Base-by-base conservation (phyloP, 2,113 vertebrate species). In the Nesoenas mayeri region DNA sequence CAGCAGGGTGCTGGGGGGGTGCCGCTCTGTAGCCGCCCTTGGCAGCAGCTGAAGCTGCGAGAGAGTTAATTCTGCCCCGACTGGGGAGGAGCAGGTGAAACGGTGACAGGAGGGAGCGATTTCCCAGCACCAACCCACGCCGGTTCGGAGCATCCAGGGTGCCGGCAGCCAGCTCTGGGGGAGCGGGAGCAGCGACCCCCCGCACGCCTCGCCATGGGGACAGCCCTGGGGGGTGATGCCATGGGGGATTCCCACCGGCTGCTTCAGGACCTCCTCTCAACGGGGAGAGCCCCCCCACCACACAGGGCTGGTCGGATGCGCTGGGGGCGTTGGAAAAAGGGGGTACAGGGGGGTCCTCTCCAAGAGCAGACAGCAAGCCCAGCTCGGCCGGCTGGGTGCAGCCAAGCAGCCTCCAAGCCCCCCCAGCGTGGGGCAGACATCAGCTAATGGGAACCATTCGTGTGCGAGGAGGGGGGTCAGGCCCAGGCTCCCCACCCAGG, bases 371-470 rank as follows among this genome's bases (percentile, higher is more conserved):
- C 22, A 71, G 29, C 15, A 32, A 44, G 21, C 38, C 36, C 42
- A 47, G 48, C 50, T 79, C 13, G 3, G 61, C 40, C 8, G 26
- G 42, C 78, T 50, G 78, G 57, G 64, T 2, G 17, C 24, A 48
- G 85, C 72, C 64, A 64, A 70, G 50, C 44, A 73, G 65, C 60
- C 53, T 74, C 47, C 24, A 38, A 40, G 40, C 14, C 11, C 26
- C 40, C 34, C 14, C 11, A 0, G 29, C 4, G 1, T 10, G 6
- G 0, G 1, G 44, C 51, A 87, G 53, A 85, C 21, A 0, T 65
- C 44, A 28, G 80, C 70, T 92, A 80, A 86, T 42, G 62, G 94
- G 83, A 91, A 89, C 75, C 82, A 74, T 70, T 34, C 82, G 75
- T 3, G 1, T 1, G 3, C 1, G 4, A 28, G 28, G 60, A 51